Conservation (phyloP, 2,797 vertebrate species). For the Hoplostethus atlanticus region DNA sequence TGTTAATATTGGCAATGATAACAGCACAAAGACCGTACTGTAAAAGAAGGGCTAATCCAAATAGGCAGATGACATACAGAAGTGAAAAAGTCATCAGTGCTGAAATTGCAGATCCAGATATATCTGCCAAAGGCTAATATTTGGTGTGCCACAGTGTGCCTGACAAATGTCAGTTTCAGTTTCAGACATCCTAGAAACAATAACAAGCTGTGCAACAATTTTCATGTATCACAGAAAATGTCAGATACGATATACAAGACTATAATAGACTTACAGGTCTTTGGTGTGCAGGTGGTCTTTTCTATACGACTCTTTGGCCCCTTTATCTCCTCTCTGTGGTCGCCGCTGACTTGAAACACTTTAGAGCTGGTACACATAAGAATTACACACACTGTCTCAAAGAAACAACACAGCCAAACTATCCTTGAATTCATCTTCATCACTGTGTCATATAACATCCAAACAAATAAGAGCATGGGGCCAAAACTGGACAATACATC, state of each 20-base stretch:
- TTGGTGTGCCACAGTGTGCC: too few species aligned
- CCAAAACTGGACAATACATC: too few species aligned
- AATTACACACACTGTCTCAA: constrained; percentile 2
- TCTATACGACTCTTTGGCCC: constrained; percentile 76
- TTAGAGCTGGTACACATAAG: constrained; percentile 81
- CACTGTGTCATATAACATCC: too few species aligned
- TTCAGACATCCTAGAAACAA: neutral
- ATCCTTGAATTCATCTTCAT: too few species aligned
- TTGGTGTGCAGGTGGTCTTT: constrained; percentile 83
- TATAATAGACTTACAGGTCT: constrained; percentile 80
- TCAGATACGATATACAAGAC: neutral
- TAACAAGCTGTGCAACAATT: neutral
- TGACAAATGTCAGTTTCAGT: neutral
- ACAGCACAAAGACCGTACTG: too few species aligned
- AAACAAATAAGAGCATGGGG: too few species aligned
- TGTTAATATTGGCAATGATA: too few species aligned
- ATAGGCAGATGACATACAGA: too few species aligned
- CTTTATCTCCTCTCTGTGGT: constrained; percentile 78
- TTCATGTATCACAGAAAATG: neutral
- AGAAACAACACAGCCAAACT: neutral
- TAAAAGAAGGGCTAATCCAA: too few species aligned
- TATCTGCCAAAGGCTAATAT: too few species aligned
- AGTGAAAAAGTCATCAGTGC: too few species aligned
- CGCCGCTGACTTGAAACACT: constrained; percentile 80
- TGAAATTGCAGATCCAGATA: too few species aligned